phyloP scores from a whole-genome alignment of 2,888 invertebrate species.

The Celastrina argiolus region DNA sequence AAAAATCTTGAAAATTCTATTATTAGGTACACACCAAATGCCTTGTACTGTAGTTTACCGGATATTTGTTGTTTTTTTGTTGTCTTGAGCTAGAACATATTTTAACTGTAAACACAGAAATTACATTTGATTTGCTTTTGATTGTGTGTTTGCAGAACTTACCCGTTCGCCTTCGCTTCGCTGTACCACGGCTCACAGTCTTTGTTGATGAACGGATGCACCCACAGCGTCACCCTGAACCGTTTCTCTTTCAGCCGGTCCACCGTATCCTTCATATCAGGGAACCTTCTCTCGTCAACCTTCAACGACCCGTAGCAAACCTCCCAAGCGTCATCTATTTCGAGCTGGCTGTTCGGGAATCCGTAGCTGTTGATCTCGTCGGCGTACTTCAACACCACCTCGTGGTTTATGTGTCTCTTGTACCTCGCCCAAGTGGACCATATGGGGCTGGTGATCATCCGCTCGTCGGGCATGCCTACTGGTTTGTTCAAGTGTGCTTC shows the following conservation, averaged over 20 bases:
- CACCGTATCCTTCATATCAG: conserved; percentile 71
- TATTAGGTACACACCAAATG: no score
- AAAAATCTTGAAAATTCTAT: no score
- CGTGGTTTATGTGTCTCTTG: conserved; percentile 72
- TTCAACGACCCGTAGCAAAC: conserved; percentile 79
- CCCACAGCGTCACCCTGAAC: conserved; percentile 80
- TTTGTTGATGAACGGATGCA: conserved; percentile 80
- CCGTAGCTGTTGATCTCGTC: conserved; percentile 67
- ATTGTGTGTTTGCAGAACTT: no score
- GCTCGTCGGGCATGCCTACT: conserved; percentile 70
- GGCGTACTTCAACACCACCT: conserved; percentile 67
- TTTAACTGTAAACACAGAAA: no score
- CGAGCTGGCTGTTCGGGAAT: conserved; percentile 75
- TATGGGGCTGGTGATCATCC: conserved; percentile 78
- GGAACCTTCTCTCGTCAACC: conserved; percentile 71
- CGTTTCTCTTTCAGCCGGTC: conserved; percentile 58
- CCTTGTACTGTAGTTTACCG: no score
- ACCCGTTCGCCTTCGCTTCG: conserved; percentile 62
- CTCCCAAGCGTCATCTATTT: conserved; percentile 83
- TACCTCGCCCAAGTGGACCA: conserved; percentile 84
- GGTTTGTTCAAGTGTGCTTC: conserved; percentile 79
- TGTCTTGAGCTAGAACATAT: no score
- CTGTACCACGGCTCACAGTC: conserved; percentile 75
- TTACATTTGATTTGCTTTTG: no score
- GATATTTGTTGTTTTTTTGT: no score